Percentiles rank a stretch among this genome's conserved stretches.
Evolutionary conservation across 2,113 vertebrate genomes (phyloP).

Genomic region (Chlamydotis undulata): DNA sequence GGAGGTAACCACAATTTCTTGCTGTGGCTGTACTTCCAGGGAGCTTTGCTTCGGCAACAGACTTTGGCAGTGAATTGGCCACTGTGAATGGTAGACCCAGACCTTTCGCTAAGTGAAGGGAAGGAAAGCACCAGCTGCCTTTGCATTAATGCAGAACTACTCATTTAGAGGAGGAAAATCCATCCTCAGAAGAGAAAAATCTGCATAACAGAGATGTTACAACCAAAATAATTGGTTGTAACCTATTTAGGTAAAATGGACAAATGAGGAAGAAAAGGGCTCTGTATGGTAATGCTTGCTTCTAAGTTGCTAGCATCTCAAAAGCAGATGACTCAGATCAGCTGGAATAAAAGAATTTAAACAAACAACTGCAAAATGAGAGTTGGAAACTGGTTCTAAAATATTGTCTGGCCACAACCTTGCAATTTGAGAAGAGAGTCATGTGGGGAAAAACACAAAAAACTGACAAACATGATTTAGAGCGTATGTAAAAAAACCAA

Average conservation of each 20-base stretch:
- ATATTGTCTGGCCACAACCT: neutral
- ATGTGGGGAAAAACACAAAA: neutral
- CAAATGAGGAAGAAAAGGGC: neutral
- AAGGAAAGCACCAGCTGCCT: neutral
- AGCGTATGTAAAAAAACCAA: neutral
- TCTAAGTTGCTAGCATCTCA: neutral
- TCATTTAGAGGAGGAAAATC: neutral
- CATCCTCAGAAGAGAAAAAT: neutral
- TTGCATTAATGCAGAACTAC: neutral
- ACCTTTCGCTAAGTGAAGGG: neutral
- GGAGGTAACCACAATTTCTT: neutral
- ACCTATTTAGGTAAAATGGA: neutral
- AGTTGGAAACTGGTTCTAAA: neutral
- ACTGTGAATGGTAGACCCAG: neutral
- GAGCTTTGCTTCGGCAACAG: neutral
- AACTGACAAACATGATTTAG: neutral
- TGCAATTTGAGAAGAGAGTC: neutral
- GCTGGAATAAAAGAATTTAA: neutral
- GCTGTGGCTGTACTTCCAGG: neutral
- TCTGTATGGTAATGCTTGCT: neutral
- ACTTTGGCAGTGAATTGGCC: neutral
- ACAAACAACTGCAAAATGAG: neutral
- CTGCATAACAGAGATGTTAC: neutral
- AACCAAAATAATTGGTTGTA: neutral
- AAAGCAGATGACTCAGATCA: neutral